phyloP scores from a whole-genome alignment of 35 echinoderm and acorn worm genomes.

The Apostichopus parvimensis region DNA sequence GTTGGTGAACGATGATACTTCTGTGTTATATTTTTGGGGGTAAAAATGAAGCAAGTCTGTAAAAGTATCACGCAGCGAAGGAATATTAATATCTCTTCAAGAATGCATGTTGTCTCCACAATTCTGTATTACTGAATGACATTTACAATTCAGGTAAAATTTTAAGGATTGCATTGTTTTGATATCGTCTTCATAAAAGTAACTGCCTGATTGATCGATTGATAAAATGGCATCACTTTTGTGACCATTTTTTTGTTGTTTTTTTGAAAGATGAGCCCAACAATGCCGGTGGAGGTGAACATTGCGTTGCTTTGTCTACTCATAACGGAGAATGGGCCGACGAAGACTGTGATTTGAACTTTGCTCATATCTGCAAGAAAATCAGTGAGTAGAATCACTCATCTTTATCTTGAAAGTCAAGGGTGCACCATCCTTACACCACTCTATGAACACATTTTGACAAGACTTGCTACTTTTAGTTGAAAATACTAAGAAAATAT shows the following conservation, averaged over 20 bases:
- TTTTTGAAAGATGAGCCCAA: conserved; percentile 59
- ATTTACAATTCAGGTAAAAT: no score
- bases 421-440: no score
- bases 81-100: no score
- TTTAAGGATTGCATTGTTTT: no score
- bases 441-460: neutral
- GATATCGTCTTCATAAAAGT: no score
- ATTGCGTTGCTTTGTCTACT: conserved; percentile 58
- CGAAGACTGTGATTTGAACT: conserved; percentile 62
- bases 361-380: conserved; percentile 77
- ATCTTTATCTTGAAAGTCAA: neutral
- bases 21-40: no score
- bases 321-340: conserved; percentile 66
- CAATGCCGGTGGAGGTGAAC: conserved; percentile 56
- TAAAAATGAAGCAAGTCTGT: no score
- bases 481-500: no score
- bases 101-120: neutral
- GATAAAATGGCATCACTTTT: neutral
- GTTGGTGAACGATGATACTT: no score
- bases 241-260: neutral
- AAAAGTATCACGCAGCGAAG: neutral
- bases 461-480: neutral
- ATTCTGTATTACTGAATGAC: neutral
- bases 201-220: no score
- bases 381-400: conserved; percentile 39